Evolutionary conservation across 23 tunicate species (phyloP).

Genomic region (Oikopleura dioica): DNA sequence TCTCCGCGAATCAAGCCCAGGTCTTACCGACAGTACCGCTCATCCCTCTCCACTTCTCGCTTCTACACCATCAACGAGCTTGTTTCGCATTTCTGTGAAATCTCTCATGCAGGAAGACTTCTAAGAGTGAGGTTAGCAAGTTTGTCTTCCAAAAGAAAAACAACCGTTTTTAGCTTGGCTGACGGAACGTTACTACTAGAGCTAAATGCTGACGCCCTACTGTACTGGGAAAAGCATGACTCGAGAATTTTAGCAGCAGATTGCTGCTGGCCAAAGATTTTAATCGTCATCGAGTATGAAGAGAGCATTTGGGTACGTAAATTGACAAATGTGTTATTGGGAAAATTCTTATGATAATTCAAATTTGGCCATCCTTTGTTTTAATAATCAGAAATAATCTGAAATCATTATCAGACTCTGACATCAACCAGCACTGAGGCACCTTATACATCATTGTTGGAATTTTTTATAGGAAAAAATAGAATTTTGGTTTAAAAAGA

Average conservation of each 20-base stretch:
- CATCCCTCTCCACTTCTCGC: neutral
- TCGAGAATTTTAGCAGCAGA: neutral
- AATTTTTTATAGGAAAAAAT: no score
- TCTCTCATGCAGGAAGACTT: neutral
- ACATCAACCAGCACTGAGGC: no score
- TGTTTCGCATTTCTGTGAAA: neutral
- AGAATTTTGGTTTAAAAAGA: no score
- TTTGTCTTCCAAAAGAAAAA: no score
- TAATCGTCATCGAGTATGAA: neutral
- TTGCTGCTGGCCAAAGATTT: neutral
- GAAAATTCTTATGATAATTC: no score
- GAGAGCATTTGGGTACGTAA: neutral
- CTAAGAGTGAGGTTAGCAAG: neutral
- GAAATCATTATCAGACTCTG: no score
- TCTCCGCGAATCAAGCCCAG: neutral
- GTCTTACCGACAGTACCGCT: neutral
- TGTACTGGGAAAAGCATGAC: neutral
- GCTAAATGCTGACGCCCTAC: neutral
- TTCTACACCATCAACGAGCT: neutral
- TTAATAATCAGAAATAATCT: no score
- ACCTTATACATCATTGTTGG: no score
- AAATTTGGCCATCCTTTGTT: no score
- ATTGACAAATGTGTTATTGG: no score
- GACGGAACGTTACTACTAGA: neutral
- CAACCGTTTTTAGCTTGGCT: no score